phyloP scores from a whole-genome alignment of 2,888 invertebrate genomes.

The Cryptus viduatorius region DNA sequence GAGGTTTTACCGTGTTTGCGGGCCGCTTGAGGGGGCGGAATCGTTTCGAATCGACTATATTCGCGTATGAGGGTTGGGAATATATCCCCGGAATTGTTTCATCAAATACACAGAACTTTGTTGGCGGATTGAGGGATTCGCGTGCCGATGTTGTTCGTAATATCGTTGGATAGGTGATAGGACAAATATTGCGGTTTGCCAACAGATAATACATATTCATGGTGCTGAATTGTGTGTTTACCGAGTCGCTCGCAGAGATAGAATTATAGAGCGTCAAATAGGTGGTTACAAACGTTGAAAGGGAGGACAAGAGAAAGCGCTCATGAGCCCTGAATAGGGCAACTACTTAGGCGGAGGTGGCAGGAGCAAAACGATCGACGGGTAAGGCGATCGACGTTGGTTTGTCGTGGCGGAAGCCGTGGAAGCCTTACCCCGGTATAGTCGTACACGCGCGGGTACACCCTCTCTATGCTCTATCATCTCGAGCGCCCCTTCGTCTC shows the following conservation, averaged over 20 bases:
- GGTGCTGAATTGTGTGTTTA: neutral
- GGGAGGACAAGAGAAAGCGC: conserved; percentile 50
- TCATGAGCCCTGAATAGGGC: conserved; percentile 64
- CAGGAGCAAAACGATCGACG: conserved; percentile 83
- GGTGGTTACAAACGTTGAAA: conserved; percentile 34
- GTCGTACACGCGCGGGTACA: conserved; percentile 74
- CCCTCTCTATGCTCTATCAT: conserved; percentile 68
- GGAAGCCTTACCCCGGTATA: conserved; percentile 81
- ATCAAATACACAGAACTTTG: neutral
- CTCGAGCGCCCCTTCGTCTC: conserved; percentile 66
- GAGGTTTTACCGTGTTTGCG: conserved; percentile 7
- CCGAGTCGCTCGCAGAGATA: neutral
- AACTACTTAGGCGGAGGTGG: conserved; percentile 80
- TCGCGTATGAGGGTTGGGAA: too few species aligned
- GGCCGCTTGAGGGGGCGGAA: neutral
- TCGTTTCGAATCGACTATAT: neutral
- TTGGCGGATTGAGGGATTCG: neutral
- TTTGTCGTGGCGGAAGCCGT: conserved; percentile 84
- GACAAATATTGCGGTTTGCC: conserved; percentile 37
- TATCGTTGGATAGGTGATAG: conserved; percentile 40
- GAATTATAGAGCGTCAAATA: conserved; percentile 43
- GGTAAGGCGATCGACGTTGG: conserved; percentile 85
- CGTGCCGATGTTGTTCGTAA: conserved; percentile 8
- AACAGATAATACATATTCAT: neutral
- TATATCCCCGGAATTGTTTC: conserved; percentile 1